Base-by-base conservation (phyloP, 2,888 invertebrate species). In the Pristionchus exspectatus region DNA sequence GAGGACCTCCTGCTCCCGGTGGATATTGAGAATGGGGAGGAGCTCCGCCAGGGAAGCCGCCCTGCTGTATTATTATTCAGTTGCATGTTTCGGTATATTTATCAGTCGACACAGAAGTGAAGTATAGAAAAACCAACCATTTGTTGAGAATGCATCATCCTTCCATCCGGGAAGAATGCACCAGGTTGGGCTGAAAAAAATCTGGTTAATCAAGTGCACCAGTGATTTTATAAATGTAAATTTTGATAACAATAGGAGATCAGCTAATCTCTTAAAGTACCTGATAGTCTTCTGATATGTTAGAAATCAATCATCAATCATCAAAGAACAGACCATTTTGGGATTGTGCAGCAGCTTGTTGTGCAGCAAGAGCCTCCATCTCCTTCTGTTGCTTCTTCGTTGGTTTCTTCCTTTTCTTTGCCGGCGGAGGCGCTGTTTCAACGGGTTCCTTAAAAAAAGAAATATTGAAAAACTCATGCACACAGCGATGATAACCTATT, bases 321-420 rank as follows among this genome's bases (percentile, higher is more conserved):
- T 50, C 44, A 50, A 50, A 0, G 44, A 59, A 59, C 59, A 24
- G 14, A 59, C 59, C 59, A 59, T 59, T 27, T n/a, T 66, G 74
- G 16, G 33, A 30, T 21, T 74, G 74, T 30, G 83, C 83, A 5
- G 44, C 50, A 84, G 84, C 84, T 50, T 50, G 44, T 50, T 50
- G 44, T 50, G 44, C 44, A 50, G 44, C 44, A 50, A 38, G 77
- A 12, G 33, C 77, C 30, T 85, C 85, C 12, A 63, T 69, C 59
- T 87, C 87, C 69, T 87, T 87, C 30, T 69, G 66, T 18, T 87
- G 87, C n/a, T 87, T 87, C 87, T 87, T 87, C 54, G 87, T 87
- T 18, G 87, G 87, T 72, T 87, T 87, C 87, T 87, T 87, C 24
- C 87, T 30, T n/a, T 87, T 87, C 54, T 87, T 87, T 24, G 87